phyloP scores from a whole-genome alignment of 2,113 vertebrate species.

The Ctenomys sociabilis region DNA sequence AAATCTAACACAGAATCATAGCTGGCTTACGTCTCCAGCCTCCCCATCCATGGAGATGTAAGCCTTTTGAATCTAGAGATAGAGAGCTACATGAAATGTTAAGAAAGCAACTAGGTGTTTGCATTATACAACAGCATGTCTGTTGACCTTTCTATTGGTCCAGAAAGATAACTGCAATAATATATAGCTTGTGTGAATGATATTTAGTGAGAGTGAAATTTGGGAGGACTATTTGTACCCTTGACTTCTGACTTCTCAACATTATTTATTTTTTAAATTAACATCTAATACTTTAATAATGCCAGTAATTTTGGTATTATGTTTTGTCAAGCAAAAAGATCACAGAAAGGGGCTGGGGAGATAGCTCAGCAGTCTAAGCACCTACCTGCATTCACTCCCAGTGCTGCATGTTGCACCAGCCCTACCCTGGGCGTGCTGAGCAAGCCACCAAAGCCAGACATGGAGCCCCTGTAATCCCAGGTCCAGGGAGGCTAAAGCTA shows the following conservation, averaged over 20 bases:
- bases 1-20: not conserved
- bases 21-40: not conserved
- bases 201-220: not conserved
- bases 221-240: not conserved
- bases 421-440: too few relatives aligned
- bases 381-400: too few relatives aligned
- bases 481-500: too few relatives aligned
- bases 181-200: not conserved
- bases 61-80: not conserved
- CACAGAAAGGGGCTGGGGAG: not conserved
- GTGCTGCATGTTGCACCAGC: too few relatives aligned
- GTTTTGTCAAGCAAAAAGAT: not conserved
- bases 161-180: not conserved
- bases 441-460: too few relatives aligned
- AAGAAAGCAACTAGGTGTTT: not conserved
- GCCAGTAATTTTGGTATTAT: not conserved
- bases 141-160: not conserved
- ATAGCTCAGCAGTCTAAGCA: too few relatives aligned
- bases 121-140: not conserved
- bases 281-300: constrained; percentile 32
- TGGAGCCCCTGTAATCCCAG: too few relatives aligned
- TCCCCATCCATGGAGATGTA: not conserved
- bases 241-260: not conserved
- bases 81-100: not conserved
- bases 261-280: constrained; percentile 20